Evolutionary conservation across 1,140 invertebrate genomes (phyloP), one percentile per base, ranked within the genome.

Genomic region (Schmidtea mediterranea): DNA sequence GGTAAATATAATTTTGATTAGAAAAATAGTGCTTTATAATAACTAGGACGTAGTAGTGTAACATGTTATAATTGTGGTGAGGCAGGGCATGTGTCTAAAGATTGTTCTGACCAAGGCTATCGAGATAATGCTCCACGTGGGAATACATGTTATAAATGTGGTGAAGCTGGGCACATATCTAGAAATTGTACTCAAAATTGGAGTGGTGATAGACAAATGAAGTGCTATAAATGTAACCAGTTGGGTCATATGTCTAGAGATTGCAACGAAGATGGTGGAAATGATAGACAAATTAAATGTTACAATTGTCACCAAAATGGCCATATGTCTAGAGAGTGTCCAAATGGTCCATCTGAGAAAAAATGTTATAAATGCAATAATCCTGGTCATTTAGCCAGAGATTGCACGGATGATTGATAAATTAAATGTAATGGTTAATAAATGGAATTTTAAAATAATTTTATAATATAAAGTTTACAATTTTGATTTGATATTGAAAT

Each of bases 291-390:
- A 46, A 15, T 45, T 15, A 52, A 58, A 24, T 89, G 83, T 70
- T 87, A 80, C 74, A 87, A 84, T 69, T 92, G 83, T 69, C 87
- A 87, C 68, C 74, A 79, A 64, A 76, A 77, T 59, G 83, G 82
- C 39, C 82, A 87, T 66, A 84, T 84, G 63, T 82, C 82, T 54
- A 74, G 82, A 53, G 80, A 84, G 56, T 87, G 82, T 71, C 52
- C 54, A 36, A 57, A 57, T 52, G 21, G 43, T 3, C 19, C 3
- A 15, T 13, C 19, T 48, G 41, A 38, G 40, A 49, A 48, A 26
- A 61, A 67, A 56, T 68, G 67, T 54, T 68, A 60, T 55, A 63
- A 62, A 53, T 69, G 67, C 53, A 63, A 67, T 52, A 56, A 62
- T 49, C 49, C 54, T 49, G 67, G 67, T 23, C 67, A 69, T 53